phyloP scores from a whole-genome alignment of 1,140 invertebrate species.

The Caerostris darwini region DNA sequence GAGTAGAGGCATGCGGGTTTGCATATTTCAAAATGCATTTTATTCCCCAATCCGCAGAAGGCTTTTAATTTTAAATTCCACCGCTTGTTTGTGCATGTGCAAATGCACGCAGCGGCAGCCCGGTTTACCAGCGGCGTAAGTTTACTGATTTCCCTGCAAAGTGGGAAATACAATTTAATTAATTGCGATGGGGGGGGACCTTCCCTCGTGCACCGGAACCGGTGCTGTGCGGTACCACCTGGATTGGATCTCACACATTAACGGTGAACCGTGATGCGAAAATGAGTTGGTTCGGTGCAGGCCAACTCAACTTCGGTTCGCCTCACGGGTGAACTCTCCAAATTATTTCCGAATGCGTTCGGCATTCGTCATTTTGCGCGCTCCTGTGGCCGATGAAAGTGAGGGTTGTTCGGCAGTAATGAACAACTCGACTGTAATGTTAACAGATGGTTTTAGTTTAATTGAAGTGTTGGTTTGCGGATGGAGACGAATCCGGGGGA shows the following conservation, averaged over 20 bases:
- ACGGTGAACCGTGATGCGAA: conserved; percentile 19
- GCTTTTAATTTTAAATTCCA: conserved; percentile 51
- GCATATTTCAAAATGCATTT: neutral
- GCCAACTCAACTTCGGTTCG: neutral
- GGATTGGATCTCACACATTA: conserved; percentile 49
- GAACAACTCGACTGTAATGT: conserved; percentile 45
- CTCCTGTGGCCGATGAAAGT: neutral
- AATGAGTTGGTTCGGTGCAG: conserved; percentile 19
- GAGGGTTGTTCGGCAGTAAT: conserved; percentile 11
- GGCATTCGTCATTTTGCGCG: conserved; percentile 30
- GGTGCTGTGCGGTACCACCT: conserved; percentile 14
- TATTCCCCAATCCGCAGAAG: no score
- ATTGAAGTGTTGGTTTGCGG: conserved; percentile 53
- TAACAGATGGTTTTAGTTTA: conserved; percentile 51
- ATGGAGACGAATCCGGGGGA: conserved; percentile 38
- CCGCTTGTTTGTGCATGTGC: conserved; percentile 1
- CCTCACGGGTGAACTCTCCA: conserved; percentile 8
- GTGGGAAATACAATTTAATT: conserved; percentile 71
- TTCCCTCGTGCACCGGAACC: conserved; percentile 2
- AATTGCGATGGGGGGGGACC: conserved; percentile 29
- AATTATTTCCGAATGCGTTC: conserved; percentile 48
- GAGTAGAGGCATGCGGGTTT: neutral
- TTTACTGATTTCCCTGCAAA: conserved; percentile 26
- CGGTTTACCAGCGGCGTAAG: neutral
- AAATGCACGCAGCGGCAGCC: neutral